Conservation (phyloP, 2,888 invertebrate species). For the Chirona hameri region DNA sequence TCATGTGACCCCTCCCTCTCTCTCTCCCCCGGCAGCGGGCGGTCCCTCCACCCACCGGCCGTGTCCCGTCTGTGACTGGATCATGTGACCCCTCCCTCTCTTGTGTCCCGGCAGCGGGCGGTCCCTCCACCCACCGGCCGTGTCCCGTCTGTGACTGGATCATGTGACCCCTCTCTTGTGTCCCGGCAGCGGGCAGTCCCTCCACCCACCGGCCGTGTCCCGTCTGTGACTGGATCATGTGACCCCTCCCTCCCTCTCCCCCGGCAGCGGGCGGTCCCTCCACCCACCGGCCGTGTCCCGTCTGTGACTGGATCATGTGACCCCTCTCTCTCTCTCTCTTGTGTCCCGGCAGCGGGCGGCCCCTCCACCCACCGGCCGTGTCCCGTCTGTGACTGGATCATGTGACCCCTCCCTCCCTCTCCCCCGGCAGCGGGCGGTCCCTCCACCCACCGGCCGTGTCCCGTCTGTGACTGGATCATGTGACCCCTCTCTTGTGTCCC, state of each 20-base stretch:
- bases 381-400: conserved; percentile 5
- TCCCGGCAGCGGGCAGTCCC: neutral
- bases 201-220: conserved; percentile 9
- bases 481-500: neutral
- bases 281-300: conserved; percentile 7
- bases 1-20: neutral
- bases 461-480: conserved; percentile 12
- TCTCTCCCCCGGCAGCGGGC: neutral
- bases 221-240: conserved; percentile 8
- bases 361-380: conserved; percentile 4
- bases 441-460: conserved; percentile 1
- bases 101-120: neutral
- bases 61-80: conserved; percentile 4
- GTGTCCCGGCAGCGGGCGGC: neutral
- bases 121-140: neutral
- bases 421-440: neutral
- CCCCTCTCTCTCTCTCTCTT: neutral
- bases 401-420: neutral
- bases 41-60: conserved; percentile 2
- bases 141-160: conserved; percentile 9
- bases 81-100: neutral
- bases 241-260: neutral
- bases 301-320: conserved; percentile 8
- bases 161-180: neutral
- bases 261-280: neutral